A percentile compares a stretch with the other conserved stretches of the same genome.
Conservation (phyloP, 1,140 invertebrate species). For the Drosophila sulfurigaster region DNA sequence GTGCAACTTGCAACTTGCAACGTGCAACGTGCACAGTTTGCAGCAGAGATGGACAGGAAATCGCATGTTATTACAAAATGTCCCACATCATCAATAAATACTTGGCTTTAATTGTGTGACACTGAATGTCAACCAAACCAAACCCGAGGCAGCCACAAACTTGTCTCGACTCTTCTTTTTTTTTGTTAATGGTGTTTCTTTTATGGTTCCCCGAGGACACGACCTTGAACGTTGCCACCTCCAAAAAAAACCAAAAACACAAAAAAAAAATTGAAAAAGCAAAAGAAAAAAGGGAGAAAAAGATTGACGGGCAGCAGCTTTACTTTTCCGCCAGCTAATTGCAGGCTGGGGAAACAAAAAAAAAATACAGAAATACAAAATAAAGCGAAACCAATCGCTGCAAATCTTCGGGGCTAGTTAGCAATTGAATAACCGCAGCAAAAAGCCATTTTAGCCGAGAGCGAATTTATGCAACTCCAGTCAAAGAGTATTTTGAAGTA, state of each 20-base stretch:
- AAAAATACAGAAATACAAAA: conserved; percentile 25
- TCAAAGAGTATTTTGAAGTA: no score
- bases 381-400: conserved; percentile 37
- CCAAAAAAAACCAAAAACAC: background rate
- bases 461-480: no score
- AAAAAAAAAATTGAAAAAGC: background rate
- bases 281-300: background rate
- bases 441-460: no score
- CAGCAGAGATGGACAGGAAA: conserved; percentile 64
- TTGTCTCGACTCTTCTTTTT: background rate
- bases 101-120: conserved; percentile 59
- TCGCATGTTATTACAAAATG: conserved; percentile 81
- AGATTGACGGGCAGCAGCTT: conserved; percentile 2
- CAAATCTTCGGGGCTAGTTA: background rate
- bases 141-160: background rate
- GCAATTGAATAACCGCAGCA: background rate
- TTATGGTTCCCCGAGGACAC: background rate
- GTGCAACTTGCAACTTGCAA: background rate
- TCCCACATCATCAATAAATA: conserved; percentile 78
- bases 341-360: conserved; percentile 39
- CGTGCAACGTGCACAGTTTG: background rate
- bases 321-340: conserved; percentile 39
- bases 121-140: conserved; percentile 42
- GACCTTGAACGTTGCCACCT: conserved; percentile 30
- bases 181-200: no score